phyloP scores from a whole-genome alignment of 2,113 vertebrate species.

The Gavialis gangeticus region DNA sequence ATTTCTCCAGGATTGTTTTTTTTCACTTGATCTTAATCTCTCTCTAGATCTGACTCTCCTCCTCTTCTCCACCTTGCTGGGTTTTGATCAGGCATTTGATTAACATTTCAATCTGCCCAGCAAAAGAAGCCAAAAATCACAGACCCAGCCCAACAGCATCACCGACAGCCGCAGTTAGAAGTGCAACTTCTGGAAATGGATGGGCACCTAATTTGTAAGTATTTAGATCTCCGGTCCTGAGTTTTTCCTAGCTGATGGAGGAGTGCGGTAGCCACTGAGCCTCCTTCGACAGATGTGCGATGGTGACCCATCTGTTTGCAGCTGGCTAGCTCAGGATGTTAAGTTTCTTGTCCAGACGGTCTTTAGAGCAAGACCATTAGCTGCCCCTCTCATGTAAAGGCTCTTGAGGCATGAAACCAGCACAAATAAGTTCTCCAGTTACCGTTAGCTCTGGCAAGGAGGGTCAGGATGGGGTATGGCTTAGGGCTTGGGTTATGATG shows the following conservation, averaged over 20 bases:
- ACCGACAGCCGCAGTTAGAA: background rate
- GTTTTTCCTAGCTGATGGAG: background rate
- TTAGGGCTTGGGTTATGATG: background rate
- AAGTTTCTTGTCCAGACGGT: background rate
- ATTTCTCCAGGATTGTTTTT: background rate
- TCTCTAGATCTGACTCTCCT: background rate
- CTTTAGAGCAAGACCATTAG: background rate
- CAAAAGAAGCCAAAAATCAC: background rate
- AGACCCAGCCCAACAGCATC: conserved; percentile 2
- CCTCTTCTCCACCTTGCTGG: background rate
- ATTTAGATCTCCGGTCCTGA: background rate
- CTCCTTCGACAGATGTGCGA: background rate
- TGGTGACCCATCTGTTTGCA: conserved; percentile 31
- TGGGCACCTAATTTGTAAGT: rapidly evolving
- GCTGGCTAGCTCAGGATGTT: background rate
- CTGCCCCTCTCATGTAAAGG: background rate
- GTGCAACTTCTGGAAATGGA: rapidly evolving
- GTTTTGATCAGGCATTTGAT: background rate
- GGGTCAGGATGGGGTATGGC: background rate
- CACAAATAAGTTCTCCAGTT: background rate
- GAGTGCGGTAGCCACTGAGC: background rate
- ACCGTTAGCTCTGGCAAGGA: background rate
- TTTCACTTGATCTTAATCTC: background rate
- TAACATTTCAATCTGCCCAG: background rate
- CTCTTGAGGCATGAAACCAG: background rate